Conservation (phyloP, 2,797 vertebrate species). For the Acipenser ruthenus region DNA sequence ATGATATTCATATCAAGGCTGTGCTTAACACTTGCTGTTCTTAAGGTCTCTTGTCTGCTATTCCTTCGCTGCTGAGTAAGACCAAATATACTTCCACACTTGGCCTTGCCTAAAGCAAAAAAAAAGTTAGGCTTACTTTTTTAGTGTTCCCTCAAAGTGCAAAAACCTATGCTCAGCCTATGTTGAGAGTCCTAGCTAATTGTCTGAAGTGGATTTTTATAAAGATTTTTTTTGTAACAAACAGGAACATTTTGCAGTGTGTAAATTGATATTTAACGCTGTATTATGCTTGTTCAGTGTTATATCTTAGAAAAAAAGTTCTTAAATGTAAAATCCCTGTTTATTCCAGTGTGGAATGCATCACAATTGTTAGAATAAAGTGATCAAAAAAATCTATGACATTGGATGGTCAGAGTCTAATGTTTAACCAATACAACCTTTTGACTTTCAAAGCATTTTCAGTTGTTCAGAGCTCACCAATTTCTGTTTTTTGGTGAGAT, state of each 20-base stretch:
- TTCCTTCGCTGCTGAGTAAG: neutral
- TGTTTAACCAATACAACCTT: neutral
- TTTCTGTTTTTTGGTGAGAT: neutral
- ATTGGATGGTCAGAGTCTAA: neutral
- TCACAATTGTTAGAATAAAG: constrained; percentile 14
- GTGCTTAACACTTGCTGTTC: neutral
- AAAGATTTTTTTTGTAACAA: constrained; percentile 65
- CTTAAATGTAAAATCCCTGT: constrained; percentile 24
- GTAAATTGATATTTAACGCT: constrained; percentile 64
- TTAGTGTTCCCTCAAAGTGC: constrained; percentile 9
- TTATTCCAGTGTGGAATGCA: constrained; percentile 19
- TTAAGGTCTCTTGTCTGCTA: neutral
- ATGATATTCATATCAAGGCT: constrained; percentile 18
- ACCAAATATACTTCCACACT: constrained; percentile 5
- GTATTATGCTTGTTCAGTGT: constrained; percentile 67
- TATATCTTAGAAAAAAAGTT: constrained; percentile 61
- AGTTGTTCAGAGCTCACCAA: neutral
- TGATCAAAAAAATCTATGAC: constrained; percentile 11
- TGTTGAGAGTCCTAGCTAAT: constrained; percentile 20
- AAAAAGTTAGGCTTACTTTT: constrained; percentile 12
- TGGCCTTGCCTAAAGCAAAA: constrained; percentile 28
- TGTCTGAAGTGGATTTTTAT: constrained; percentile 64
- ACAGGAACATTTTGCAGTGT: constrained; percentile 65
- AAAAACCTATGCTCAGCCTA: neutral
- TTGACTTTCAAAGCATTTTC: neutral